A percentile compares a stretch with the other conserved stretches of the same genome.
Evolutionary conservation across 37 sponge, comb jelly and placozoan species (phyloP).

Genomic region (Halichondria panicea): DNA sequence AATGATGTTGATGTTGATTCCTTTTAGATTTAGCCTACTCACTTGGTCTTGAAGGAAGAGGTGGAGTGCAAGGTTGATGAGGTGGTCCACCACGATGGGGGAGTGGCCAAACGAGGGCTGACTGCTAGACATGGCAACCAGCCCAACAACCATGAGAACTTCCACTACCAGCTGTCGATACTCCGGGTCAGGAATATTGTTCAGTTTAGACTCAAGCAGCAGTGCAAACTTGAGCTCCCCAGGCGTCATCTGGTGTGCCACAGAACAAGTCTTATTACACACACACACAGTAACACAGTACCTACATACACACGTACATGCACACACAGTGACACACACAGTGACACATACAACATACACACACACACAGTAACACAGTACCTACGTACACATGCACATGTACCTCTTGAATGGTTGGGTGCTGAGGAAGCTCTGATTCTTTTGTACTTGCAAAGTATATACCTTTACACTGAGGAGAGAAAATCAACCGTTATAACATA

Average conservation of each 20-base stretch:
- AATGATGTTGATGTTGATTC: too few relatives aligned
- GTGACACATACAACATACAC: too few relatives aligned
- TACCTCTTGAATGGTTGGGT: conserved; percentile 89
- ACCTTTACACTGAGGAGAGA: conserved; percentile 52
- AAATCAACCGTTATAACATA: neutral
- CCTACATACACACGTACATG: too few relatives aligned
- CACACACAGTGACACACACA: too few relatives aligned
- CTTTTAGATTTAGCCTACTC: too few relatives aligned
- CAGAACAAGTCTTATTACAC: too few relatives aligned
- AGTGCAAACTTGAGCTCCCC: conserved; percentile 93
- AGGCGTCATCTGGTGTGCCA: conserved; percentile 91
- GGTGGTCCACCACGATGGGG: conserved; percentile 43
- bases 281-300: too few relatives aligned
- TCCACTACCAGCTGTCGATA: conserved; percentile 92
- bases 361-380: too few relatives aligned
- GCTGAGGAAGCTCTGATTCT: conserved; percentile 46
- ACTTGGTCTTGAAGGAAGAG: conserved; percentile 81
- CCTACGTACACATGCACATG: too few relatives aligned
- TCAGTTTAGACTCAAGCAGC: conserved; percentile 68
- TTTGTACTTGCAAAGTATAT: conserved; percentile 39
- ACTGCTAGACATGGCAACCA: conserved; percentile 39
- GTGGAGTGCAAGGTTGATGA: conserved; percentile 58
- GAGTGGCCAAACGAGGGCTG: conserved; percentile 31
- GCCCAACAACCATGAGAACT: conserved; percentile 71
- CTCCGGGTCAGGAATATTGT: conserved; percentile 80